phyloP scores from a whole-genome alignment of 2,113 vertebrate species.

The crab-eating macaque (Macaca fascicularis) region DNA sequence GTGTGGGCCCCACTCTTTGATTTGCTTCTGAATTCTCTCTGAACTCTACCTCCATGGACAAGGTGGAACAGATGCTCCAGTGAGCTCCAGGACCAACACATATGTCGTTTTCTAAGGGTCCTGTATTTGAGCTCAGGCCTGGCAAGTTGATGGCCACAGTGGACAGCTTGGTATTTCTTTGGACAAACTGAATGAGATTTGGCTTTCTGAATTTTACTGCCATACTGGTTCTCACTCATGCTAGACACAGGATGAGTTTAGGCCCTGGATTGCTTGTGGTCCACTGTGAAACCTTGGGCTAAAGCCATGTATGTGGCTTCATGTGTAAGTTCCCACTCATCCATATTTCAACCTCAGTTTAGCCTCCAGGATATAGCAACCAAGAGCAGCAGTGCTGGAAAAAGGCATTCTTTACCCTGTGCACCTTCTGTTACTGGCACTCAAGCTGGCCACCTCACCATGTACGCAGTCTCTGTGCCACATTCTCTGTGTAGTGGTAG shows the following conservation, averaged over 20 bases:
- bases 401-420: background rate
- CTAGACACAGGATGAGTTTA: background rate
- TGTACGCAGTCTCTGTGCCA: background rate
- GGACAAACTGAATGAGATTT: background rate
- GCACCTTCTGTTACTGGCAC: accelerated
- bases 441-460: background rate
- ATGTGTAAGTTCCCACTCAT: background rate
- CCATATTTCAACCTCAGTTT: background rate
- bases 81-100: background rate
- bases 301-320: background rate
- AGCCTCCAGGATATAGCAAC: background rate
- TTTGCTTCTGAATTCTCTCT: background rate
- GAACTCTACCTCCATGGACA: background rate
- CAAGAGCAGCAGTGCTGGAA: background rate
- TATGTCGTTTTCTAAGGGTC: background rate
- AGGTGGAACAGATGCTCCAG: background rate
- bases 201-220: background rate
- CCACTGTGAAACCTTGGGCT: background rate
- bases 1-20: background rate
- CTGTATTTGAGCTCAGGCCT: background rate
- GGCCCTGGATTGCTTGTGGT: background rate
- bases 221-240: background rate
- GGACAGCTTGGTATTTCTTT: background rate
- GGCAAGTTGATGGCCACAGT: background rate
- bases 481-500: background rate